Conservation (phyloP, 1,140 invertebrate genomes). For the Rhagoletis pomonella region DNA sequence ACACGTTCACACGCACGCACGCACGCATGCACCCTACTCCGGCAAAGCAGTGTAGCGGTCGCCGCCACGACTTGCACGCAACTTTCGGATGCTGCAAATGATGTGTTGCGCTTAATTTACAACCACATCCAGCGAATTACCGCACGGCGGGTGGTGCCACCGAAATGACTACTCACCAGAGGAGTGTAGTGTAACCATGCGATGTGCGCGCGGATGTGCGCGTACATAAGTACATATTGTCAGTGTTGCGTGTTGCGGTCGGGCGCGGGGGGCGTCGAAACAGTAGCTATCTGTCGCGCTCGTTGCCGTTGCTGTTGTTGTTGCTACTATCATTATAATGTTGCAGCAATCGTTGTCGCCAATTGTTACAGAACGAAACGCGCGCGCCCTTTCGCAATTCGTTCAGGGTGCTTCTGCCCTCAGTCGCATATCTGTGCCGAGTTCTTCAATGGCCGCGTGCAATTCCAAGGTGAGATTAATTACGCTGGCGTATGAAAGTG, state of each 20-base stretch:
- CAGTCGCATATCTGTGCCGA: background rate
- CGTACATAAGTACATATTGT: slow-evolving; percentile 17
- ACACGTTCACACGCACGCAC: background rate
- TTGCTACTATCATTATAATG: background rate
- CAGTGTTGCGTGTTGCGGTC: slow-evolving; percentile 50
- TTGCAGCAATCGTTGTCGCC: background rate
- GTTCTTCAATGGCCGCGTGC: background rate
- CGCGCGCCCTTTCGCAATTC: slow-evolving; percentile 22
- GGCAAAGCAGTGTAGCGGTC: background rate
- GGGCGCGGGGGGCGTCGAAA: slow-evolving; percentile 35
- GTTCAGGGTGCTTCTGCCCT: slow-evolving; percentile 37
- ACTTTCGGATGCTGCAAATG: slow-evolving; percentile 53
- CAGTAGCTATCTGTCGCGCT: slow-evolving; percentile 36
- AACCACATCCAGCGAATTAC: slow-evolving; percentile 53
- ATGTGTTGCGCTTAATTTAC: slow-evolving; percentile 55
- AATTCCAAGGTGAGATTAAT: slow-evolving; percentile 53
- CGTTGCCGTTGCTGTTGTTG: background rate
- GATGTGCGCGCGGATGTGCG: background rate
- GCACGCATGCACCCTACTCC: too few species aligned
- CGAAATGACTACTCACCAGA: background rate
- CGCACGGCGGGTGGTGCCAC: slow-evolving; percentile 42
- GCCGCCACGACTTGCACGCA: background rate
- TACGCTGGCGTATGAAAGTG: slow-evolving; percentile 41
- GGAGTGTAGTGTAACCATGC: too few species aligned
- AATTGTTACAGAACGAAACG: background rate